Percentiles rank a stretch among this genome's conserved stretches.
Evolutionary conservation across 2,797 vertebrate species (phyloP).

Genomic region (Thaleichthys pacificus): DNA sequence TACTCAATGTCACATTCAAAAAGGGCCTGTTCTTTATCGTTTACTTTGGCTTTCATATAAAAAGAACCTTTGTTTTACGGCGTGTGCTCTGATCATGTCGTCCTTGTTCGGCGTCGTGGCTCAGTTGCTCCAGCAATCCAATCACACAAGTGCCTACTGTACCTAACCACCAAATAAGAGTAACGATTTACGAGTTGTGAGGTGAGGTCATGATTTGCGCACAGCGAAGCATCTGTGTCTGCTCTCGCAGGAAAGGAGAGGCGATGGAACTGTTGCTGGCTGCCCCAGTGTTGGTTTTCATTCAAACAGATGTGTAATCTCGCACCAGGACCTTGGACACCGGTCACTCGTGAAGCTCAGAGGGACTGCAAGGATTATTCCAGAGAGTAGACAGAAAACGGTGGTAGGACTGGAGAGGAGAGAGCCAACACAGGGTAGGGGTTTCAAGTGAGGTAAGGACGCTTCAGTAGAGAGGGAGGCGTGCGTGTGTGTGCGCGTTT

Average conservation of each 20-base stretch:
- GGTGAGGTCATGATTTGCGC: constrained; percentile 39
- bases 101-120: not conserved
- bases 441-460: not conserved
- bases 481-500: not conserved
- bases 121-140: not conserved
- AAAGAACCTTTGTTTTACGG: not conserved
- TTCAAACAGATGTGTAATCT: constrained; percentile 41
- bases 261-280: constrained; percentile 21
- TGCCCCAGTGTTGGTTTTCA: constrained; percentile 41
- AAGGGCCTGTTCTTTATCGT: too few species aligned
- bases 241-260: not conserved
- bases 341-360: not conserved
- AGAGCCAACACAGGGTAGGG: not conserved
- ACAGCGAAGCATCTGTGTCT: constrained; percentile 38
- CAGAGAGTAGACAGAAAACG: not conserved
- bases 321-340: constrained; percentile 29
- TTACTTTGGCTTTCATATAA: too few species aligned
- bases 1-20: not conserved
- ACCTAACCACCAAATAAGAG: not conserved
- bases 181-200: not conserved
- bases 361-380: not conserved
- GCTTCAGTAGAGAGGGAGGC: not conserved
- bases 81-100: not conserved
- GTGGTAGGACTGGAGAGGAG: not conserved
- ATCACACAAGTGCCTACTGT: not conserved